These are phyloP conservation scores for Cryptomyrus ogoouensis DNA, from an alignment of 2,113 vertebrate species.

Conservation along the genomic window DNA sequence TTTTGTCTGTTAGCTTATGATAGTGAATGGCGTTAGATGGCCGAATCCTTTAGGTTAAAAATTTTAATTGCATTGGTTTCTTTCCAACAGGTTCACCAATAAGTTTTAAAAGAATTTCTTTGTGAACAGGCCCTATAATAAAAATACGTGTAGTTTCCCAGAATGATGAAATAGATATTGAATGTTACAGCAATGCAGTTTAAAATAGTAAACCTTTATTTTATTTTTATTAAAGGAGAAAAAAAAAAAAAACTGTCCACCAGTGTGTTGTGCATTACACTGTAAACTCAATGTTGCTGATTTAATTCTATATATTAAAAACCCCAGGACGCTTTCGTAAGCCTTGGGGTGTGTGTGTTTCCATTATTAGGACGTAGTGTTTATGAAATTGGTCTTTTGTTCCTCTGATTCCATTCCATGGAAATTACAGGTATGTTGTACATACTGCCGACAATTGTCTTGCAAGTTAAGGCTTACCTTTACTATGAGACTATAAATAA, in stretches of 20 bases:
- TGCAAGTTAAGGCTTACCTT: constrained; percentile 95
- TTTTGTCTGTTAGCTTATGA: constrained; percentile 54
- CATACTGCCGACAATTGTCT: constrained; percentile 93
- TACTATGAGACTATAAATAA: constrained; percentile 99
- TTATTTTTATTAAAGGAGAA: constrained; percentile 47
- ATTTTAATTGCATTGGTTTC: constrained; percentile 41
- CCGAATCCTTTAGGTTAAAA: constrained; percentile 47
- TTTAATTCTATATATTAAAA: constrained; percentile 47
- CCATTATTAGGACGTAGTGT: constrained; percentile 61
- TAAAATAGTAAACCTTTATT: constrained; percentile 45
- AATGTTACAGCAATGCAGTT: constrained; percentile 57
- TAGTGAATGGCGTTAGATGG: constrained; percentile 63
- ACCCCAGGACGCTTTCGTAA: constrained; percentile 49
- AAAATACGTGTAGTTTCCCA: constrained; percentile 48
- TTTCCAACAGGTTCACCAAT: constrained; percentile 49
- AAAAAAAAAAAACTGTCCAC: constrained; percentile 36
- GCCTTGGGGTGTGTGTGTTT: constrained; percentile 57
- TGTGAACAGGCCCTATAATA: constrained; percentile 49
- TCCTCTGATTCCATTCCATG: constrained; percentile 76
- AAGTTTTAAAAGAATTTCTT: constrained; percentile 57
- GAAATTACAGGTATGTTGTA: constrained; percentile 96
- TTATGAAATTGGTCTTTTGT: constrained; percentile 67
- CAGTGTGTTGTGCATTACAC: constrained; percentile 57
- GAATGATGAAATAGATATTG: constrained; percentile 44
- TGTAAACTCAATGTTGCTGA: constrained; percentile 52